Evolutionary conservation across 2,797 vertebrate genomes (phyloP), one percentile per base, ranked within the genome.

Genomic region (Premnoplex brunnescens): DNA sequence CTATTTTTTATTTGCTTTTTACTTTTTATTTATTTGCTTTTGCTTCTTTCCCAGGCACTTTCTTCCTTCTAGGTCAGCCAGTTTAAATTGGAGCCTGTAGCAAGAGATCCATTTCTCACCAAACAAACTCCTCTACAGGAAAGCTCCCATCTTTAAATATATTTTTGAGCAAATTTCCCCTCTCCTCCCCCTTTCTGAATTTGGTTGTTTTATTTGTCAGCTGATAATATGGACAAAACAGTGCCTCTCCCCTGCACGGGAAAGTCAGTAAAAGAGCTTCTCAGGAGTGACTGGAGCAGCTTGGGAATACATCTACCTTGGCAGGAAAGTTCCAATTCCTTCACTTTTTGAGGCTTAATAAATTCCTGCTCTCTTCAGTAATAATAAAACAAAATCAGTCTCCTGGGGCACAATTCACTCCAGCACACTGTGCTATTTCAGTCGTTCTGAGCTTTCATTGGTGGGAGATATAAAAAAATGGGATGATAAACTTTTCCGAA

Each of bases 11-110:
- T 83, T 96, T 96, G 79, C 82, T 69, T 83, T 91, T 89, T 92
- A 44, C 82, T 91, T 82, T 66, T 59, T 85, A 87, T 95, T 91
- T 96, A 96, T 97, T 96, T 83, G 92, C 68, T 93, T 93, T 92
- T 73, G 39, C 27, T 85, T 96, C 86, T 88, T 95, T 97, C 92
- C 85, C 94, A 94, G 95, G 76, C 73, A 96, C 80, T 92, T 96
- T 93, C 62, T 91, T 79, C 87, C 90, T 78, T 67, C 60, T 91
- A 63, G 60, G 86, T 79, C 76, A 96, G 96, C 84, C 95, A 85
- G 92, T 88, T 96, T 96, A 94, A 90, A 95, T 59, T 51, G 56
- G 78, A 85, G 80, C n/a, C 92, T 34, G 55, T 89, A 91, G 95
- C 85, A 80, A 91, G 85, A 96, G 77, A 74, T 84, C 74, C 79